phyloP scores from a whole-genome alignment of 2,888 invertebrate genomes.

The Aricia artaxerxes region DNA sequence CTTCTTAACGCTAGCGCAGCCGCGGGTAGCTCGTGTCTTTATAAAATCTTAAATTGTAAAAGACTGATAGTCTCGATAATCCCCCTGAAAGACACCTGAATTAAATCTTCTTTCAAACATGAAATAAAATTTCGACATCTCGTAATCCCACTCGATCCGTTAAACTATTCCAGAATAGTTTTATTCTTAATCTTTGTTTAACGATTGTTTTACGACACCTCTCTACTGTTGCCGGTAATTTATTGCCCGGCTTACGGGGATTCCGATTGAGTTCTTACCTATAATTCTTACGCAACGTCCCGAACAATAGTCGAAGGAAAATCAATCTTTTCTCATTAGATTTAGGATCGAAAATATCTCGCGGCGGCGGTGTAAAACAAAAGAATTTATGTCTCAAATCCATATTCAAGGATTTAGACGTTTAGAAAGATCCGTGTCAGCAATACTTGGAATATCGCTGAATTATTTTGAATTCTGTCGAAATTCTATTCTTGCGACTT shows the following conservation, averaged over 20 bases:
- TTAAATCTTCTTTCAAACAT: slow-evolving; percentile 35
- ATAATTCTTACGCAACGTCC: slow-evolving; percentile 28
- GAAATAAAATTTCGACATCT: slow-evolving; percentile 38
- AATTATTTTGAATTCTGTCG: slow-evolving; percentile 33
- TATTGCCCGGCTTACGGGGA: slow-evolving; percentile 59
- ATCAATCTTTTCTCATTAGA: slow-evolving; percentile 21
- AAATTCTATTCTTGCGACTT: slow-evolving; percentile 26
- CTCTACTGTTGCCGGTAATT: slow-evolving; percentile 60
- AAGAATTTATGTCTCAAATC: slow-evolving; percentile 26
- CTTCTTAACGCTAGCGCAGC: too few species aligned
- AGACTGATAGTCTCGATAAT: slow-evolving; percentile 23
- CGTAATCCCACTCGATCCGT: slow-evolving; percentile 38
- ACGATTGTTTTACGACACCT: slow-evolving; percentile 64
- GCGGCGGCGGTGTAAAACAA: background rate
- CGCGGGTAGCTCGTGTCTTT: background rate
- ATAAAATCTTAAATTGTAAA: slow-evolving; percentile 27
- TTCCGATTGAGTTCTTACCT: slow-evolving; percentile 49
- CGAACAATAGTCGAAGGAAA: slow-evolving; percentile 14
- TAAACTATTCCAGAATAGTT: slow-evolving; percentile 45
- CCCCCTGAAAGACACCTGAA: slow-evolving; percentile 28
- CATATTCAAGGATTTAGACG: slow-evolving; percentile 23
- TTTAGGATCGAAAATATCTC: slow-evolving; percentile 18
- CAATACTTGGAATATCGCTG: slow-evolving; percentile 23
- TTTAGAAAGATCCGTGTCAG: background rate
- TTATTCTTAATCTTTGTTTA: slow-evolving; percentile 60